Conservation (phyloP, 2,113 vertebrate genomes). For the Neopipo cinnamomea region DNA sequence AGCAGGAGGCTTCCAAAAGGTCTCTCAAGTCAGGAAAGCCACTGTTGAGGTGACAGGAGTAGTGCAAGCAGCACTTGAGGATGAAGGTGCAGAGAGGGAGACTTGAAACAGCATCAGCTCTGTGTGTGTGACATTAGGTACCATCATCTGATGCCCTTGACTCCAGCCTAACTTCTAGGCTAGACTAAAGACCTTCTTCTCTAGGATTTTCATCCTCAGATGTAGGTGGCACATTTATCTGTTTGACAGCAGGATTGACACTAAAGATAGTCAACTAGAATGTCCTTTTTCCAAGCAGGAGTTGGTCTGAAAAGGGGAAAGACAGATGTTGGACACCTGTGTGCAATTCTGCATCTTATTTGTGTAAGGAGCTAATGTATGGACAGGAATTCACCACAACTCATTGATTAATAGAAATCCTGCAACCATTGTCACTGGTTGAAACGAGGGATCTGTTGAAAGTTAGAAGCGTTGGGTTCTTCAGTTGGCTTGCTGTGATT, state of each 20-base stretch:
- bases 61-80: neutral
- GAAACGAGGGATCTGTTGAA: neutral
- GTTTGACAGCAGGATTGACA: neutral
- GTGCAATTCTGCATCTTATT: neutral
- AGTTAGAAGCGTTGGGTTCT: neutral
- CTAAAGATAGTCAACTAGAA: neutral
- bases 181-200: neutral
- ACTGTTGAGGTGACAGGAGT: neutral
- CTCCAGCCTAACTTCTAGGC: neutral
- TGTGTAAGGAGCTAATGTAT: neutral
- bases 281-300: neutral
- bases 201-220: neutral
- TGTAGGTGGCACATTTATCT: neutral
- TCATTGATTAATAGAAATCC: neutral
- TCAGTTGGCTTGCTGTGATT: neutral
- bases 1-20: neutral
- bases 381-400: neutral
- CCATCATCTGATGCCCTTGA: neutral
- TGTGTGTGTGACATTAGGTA: accelerated
- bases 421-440: neutral
- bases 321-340: neutral
- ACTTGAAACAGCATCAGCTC: neutral
- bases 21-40: neutral
- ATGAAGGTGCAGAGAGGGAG: neutral
- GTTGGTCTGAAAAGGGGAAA: neutral